phyloP scores from a whole-genome alignment of 2,797 vertebrate species.

The Anas flavirostris region DNA sequence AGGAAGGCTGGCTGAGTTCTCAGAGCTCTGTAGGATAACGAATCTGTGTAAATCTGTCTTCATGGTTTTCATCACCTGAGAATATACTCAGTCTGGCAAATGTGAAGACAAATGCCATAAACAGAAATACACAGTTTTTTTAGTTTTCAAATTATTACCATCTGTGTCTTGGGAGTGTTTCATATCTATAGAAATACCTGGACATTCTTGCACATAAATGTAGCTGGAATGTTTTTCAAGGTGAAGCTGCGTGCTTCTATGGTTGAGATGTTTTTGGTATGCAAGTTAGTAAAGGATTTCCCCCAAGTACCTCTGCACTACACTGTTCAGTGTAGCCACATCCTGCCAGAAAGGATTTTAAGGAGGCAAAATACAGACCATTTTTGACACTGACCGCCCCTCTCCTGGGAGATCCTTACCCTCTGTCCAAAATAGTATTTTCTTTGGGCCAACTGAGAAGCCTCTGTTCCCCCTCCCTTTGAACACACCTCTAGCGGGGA shows the following conservation, averaged over 20 bases:
- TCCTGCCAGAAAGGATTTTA: neutral
- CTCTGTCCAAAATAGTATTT: neutral
- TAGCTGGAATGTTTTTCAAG: neutral
- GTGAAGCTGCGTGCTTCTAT: neutral
- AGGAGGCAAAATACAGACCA: neutral
- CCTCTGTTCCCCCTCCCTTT: neutral
- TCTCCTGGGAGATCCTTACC: neutral
- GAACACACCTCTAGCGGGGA: neutral
- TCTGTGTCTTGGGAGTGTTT: neutral
- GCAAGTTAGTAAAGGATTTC: neutral
- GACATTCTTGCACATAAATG: neutral
- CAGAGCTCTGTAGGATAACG: neutral
- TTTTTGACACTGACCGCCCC: neutral
- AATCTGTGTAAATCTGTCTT: neutral
- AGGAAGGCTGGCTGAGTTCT: neutral
- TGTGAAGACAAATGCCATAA: neutral
- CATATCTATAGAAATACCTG: neutral
- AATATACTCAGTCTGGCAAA: neutral
- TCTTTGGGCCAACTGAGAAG: neutral
- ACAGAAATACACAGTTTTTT: neutral
- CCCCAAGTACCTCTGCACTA: neutral
- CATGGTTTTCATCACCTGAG: neutral
- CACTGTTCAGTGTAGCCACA: neutral
- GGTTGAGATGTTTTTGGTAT: neutral
- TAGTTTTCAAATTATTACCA: neutral